A percentile compares a stretch with the other conserved stretches of the same genome.
Conservation (phyloP, 2,797 vertebrate species). For the Dryobates pubescens region DNA sequence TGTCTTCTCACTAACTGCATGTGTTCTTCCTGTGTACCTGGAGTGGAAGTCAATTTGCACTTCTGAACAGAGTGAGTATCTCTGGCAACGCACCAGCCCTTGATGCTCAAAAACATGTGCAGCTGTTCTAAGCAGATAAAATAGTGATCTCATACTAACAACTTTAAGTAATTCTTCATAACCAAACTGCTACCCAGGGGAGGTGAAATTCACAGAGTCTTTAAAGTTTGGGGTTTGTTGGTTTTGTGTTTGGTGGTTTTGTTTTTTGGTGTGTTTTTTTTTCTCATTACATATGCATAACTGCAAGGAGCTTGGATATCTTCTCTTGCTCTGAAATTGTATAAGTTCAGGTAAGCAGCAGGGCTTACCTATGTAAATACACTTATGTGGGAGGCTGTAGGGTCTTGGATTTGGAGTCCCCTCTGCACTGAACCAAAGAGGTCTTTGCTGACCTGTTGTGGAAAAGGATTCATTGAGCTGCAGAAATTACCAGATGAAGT, state of each 20-base stretch:
- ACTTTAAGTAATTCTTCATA: neutral
- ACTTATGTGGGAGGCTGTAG: neutral
- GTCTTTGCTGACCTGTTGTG: neutral
- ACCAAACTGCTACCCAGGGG: neutral
- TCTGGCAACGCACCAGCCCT: neutral
- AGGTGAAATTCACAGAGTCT: neutral
- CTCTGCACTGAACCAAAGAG: neutral
- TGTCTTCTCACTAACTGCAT: accelerated
- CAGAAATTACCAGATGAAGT: neutral
- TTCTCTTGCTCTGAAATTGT: neutral
- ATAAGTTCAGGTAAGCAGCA: neutral
- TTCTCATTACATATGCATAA: neutral
- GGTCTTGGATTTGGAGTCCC: neutral
- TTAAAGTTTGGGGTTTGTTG: neutral
- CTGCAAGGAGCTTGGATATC: neutral
- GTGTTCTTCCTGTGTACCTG: accelerated
- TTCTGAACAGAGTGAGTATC: neutral
- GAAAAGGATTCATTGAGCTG: neutral
- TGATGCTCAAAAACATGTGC: accelerated
- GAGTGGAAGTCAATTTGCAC: neutral
- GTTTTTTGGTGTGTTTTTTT: neutral
- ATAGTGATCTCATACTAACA: neutral
- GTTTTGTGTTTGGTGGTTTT: no score
- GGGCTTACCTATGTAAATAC: neutral
- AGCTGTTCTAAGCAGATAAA: neutral